Evolutionary conservation across 2,113 vertebrate species (phyloP), one percentile per base, ranked within the genome.

Genomic region (Sporophila hypoxantha): DNA sequence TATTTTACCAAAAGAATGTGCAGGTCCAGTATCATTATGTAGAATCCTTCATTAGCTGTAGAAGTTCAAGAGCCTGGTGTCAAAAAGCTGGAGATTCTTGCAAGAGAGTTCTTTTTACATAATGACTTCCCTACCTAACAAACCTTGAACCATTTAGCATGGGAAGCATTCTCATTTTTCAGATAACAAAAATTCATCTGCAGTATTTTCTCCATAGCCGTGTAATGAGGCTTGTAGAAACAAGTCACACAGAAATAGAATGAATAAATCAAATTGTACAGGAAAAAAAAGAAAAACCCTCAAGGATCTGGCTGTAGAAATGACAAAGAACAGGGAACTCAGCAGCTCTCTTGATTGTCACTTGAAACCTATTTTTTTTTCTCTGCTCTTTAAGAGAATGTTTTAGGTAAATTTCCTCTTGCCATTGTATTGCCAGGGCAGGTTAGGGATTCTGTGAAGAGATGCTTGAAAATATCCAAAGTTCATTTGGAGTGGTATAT

Each of bases 201-300:
- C n/a, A 47, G 34, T 82, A 42, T 80, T 91, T 93, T 87, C 80
- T 82, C 56, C 26, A 2, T 34, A 59, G 78, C 44, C n/a, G 32
- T 30, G 78, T 91, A 90, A 91, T 76, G 82, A 93, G 87, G 75
- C 93, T 94, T 90, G 87, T 69, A 92, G 92, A 88, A 91, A 93
- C 67, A 88, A 25, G 59, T 76, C 60, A 76, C n/a, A 80, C 69
- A 71, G 76, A 88, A 91, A 88, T 76, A 62, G 78, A 79, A 86
- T 14, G 47, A 93, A 94, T 91, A 91, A 93, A 94, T 94, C 75
- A 93, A 87, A 92, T 52, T 25, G 39, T 55, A 87, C 0, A 0
- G 14, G 8, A 25, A 77, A 57, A 57, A 59, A 26, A 36, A 26
- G 23, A 59, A 59, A 85, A 66, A 0, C 19, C 9, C n/a, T 86